Percentiles rank a stretch among this genome's conserved stretches.
phyloP scores from a whole-genome alignment of 2,888 invertebrate species.

The Caenorhabditis uteleia region DNA sequence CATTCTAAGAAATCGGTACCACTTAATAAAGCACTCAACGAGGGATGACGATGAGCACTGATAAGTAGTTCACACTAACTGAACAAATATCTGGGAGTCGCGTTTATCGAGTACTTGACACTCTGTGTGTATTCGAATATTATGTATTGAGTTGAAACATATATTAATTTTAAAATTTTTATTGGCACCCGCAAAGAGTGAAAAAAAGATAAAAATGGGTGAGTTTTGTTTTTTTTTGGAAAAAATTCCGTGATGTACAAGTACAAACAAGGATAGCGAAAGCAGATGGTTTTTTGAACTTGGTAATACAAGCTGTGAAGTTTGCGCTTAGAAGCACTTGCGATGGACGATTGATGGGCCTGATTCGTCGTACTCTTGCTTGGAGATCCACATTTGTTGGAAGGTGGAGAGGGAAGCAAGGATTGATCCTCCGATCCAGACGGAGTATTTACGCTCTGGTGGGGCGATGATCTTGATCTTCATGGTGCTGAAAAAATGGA shows the following conservation, averaged over 20 bases:
- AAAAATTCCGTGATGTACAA: slow-evolving; percentile 13
- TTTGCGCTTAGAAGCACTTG: slow-evolving; percentile 56
- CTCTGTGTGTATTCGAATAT: neutral
- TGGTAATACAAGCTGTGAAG: slow-evolving; percentile 11
- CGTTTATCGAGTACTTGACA: neutral
- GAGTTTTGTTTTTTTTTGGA: slow-evolving; percentile 26
- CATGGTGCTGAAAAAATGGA: slow-evolving; percentile 72
- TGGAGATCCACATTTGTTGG: slow-evolving; percentile 83
- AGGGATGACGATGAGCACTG: too few relatives aligned
- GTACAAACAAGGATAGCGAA: slow-evolving; percentile 16
- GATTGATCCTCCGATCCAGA: slow-evolving; percentile 97
- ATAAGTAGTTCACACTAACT: too few relatives aligned
- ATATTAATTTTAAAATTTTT: slow-evolving; percentile 34
- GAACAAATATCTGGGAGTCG: too few relatives aligned
- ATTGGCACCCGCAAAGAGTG: slow-evolving; percentile 32
- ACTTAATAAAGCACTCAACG: too few relatives aligned
- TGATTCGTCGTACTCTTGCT: slow-evolving; percentile 83
- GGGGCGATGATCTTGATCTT: slow-evolving; percentile 73
- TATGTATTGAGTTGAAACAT: neutral
- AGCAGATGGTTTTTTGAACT: slow-evolving; percentile 28
- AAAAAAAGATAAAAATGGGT: slow-evolving; percentile 17
- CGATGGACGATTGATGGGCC: slow-evolving; percentile 61
- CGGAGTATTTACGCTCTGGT: slow-evolving; percentile 94
- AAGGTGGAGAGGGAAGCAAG: slow-evolving; percentile 87
- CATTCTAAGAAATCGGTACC: too few relatives aligned